phyloP scores from a whole-genome alignment of 2,113 vertebrate genomes.

The Ceyx cyanopectus region DNA sequence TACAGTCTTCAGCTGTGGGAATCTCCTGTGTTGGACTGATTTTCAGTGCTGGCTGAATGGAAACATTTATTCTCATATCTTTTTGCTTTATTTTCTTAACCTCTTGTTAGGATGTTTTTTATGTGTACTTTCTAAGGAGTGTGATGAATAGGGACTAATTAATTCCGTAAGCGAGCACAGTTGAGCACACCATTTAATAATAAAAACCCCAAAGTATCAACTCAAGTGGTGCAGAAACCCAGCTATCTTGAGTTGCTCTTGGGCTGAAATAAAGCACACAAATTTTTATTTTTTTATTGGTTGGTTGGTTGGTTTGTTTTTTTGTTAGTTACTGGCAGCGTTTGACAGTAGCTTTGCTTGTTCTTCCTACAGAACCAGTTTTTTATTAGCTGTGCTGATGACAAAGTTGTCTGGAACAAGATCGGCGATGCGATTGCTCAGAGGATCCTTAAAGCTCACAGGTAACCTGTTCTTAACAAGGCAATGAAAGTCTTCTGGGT shows the following conservation, averaged over 20 bases:
- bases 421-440: conserved; percentile 90
- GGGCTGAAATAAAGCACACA: background rate
- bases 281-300: background rate
- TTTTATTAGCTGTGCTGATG: conserved; percentile 96
- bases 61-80: background rate
- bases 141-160: conserved; percentile 1
- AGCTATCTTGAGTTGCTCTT: background rate
- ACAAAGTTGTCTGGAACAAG: conserved; percentile 91
- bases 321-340: background rate
- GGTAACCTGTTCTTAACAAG: conserved; percentile 74
- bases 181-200: background rate
- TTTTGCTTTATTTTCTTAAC: background rate
- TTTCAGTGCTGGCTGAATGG: background rate
- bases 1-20: background rate
- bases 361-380: conserved; percentile 91
- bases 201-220: background rate
- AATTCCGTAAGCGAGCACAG: background rate
- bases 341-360: conserved; percentile 24
- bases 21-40: background rate
- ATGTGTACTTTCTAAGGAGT: background rate
- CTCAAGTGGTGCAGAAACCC: background rate
- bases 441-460: conserved; percentile 91
- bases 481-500: background rate
- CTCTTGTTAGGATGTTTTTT: background rate
- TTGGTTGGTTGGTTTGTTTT: background rate